Conservation (phyloP, 2,797 vertebrate genomes). For the Catharus ustulatus region DNA sequence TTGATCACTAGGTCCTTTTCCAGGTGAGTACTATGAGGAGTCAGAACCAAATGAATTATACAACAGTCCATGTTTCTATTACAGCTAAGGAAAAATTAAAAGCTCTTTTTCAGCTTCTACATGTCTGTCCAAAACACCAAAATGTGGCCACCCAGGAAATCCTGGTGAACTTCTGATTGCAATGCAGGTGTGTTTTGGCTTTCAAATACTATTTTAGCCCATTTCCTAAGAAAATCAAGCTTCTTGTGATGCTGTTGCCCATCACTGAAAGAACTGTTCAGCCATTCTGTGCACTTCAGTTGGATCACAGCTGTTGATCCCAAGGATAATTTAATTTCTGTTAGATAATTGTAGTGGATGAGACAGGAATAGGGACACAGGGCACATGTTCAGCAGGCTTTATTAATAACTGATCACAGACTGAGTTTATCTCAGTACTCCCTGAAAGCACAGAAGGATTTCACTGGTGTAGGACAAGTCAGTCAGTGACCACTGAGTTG, state of each 20-base stretch:
- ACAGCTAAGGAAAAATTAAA: not conserved
- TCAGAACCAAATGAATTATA: not conserved
- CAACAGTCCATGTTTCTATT: not conserved
- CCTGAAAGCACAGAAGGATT: not conserved
- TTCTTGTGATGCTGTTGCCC: not conserved
- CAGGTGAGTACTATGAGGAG: not conserved
- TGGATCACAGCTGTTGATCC: not conserved
- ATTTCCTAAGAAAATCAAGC: not conserved
- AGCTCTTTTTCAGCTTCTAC: not conserved
- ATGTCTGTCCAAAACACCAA: not conserved
- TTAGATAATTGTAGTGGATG: not conserved
- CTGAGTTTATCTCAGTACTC: not conserved
- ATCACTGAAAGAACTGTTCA: not conserved
- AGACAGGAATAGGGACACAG: not conserved
- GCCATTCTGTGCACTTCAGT: not conserved
- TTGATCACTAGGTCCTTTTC: not conserved
- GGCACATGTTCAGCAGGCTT: not conserved
- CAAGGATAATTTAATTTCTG: constrained; percentile 1
- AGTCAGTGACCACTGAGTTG: not conserved
- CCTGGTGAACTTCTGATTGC: not conserved
- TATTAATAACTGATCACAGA: not conserved
- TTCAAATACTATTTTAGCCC: not conserved
- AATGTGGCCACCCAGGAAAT: not conserved
- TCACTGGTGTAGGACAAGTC: not conserved
- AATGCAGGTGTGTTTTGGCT: not conserved